Evolutionary conservation across 1,140 invertebrate species (phyloP), one percentile per base, ranked within the genome.

Genomic region (Drosophila insularis): DNA sequence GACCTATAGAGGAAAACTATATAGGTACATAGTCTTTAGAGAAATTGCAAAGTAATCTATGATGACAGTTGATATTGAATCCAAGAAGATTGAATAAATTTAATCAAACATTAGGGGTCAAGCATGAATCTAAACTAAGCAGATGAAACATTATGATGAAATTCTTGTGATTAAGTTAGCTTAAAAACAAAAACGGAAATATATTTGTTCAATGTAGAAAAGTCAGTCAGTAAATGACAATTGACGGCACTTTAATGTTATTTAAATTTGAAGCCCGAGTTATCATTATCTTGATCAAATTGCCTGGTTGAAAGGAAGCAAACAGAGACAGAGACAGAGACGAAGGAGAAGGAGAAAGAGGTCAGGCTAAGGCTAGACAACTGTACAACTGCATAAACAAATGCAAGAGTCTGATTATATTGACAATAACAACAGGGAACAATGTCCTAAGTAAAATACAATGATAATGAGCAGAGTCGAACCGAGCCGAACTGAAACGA

Each of bases 301-400:
- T 50, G 43, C 43, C 43, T 50, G 43, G 17, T 19, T 8, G 10
- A 3, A 50, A 11, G 10, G 10, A 19, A 50, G 43, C 7, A 19
- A 8, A 46, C n/a, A n/a, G 39, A 43, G 14, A 17, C 10, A 8
- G 43, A 11, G 43, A 21, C 0, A n/a, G 8, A 35, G 32, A 11
- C 7, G 32, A n/a, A 13, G 13, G n/a, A 14, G 27, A n/a, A 14
- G 54, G 6, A 14, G 31, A 5, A 7, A 14, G 10, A 2, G 8
- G 32, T 21, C 17, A 50, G 32, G 10, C 8, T 35, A 31, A 35
- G 59, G 37, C 61, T 58, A 65, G 63, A 63, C 53, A 63, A 21
- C 58, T 43, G 65, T 46, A 61, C 71, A 71, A 80, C 72, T 84
- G 80, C 77, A 77, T 69, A 84, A 80, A 85, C 81, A 85, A 84